Evolutionary conservation across 2,113 vertebrate genomes (phyloP).

Genomic region (Cyanoramphus novaezelandiae): DNA sequence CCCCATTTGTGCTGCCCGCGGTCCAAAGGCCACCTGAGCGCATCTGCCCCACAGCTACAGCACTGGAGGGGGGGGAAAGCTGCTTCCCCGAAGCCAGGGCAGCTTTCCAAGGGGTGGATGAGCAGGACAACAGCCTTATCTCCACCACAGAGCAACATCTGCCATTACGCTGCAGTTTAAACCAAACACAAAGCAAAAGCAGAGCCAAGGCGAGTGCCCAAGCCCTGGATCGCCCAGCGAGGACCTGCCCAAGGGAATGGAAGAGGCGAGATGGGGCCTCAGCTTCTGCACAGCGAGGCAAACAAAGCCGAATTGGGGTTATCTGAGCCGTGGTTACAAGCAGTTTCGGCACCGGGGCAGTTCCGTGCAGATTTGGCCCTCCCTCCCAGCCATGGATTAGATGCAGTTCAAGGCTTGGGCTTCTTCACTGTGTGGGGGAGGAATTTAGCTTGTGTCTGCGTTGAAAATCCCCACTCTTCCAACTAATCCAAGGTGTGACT

Average conservation of each 20-base stretch:
- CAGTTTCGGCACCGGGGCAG: background rate
- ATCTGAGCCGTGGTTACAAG: background rate
- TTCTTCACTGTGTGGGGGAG: background rate
- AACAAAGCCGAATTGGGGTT: accelerated
- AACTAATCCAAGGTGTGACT: background rate
- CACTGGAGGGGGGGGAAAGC: accelerated
- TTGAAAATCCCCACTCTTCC: background rate
- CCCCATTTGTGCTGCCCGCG: accelerated
- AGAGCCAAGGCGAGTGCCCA: background rate
- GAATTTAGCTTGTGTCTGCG: background rate
- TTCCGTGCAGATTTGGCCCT: background rate
- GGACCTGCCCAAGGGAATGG: background rate
- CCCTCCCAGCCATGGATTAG: accelerated
- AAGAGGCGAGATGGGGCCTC: background rate
- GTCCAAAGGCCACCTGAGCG: background rate
- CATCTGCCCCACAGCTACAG: background rate
- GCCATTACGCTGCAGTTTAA: background rate
- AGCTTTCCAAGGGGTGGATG: background rate
- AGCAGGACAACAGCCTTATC: background rate
- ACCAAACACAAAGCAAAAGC: background rate
- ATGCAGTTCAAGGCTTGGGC: background rate
- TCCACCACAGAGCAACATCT: slow-evolving; percentile 24
- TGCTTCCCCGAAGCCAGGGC: background rate
- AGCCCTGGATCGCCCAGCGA: background rate
- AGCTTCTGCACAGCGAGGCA: accelerated